Evolutionary conservation across 2,113 vertebrate species (phyloP), one percentile per base, ranked within the genome.

Genomic region (Carlito syrichta): DNA sequence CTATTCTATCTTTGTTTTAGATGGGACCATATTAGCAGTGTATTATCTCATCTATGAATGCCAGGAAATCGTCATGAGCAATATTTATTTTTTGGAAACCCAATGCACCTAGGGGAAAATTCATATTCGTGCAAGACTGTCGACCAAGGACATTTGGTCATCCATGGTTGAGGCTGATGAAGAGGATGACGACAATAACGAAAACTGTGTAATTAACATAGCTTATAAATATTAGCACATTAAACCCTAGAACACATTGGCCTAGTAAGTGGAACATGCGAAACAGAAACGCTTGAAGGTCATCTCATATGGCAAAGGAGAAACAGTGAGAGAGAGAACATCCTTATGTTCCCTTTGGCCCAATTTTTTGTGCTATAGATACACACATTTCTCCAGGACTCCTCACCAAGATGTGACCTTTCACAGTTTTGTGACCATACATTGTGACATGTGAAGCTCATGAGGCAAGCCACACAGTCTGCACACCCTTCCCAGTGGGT

Each of bases 81-180:
- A 56, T 54, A 83, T 45, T 52, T 71, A 58, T 54, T 89, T 91
- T 96, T 96, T 62, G 89, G 66, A 89, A 60, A 86, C 50, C 45
- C 91, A 66, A n/a, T 86, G 17, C 60, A 3, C 3, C 62, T 73
- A 20, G 52, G 10, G 22, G 76, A 62, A 82, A 66, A 89, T 58
- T 62, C 58, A 0, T 48, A 60, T 58, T 68, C 1, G 0, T 45
- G 8, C 19, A 68, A 38, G 45, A 32, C 78, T 91, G 11, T 35
- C 73, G 35, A 76, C 38, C 43, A 81, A 88, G 40, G 58, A 89
- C 78, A 73, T 69, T 89, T 74, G 74, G 20, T 66, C n/a, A 87
- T 66, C 60, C 40, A 16, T 1, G 13, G 52, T 23, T 52, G 60
- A 92, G 25, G 78, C 48, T 58, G 23, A 23, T 23, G 38, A 86